Evolutionary conservation across 2,888 invertebrate species (phyloP).

Genomic region (Camponotus fellah): DNA sequence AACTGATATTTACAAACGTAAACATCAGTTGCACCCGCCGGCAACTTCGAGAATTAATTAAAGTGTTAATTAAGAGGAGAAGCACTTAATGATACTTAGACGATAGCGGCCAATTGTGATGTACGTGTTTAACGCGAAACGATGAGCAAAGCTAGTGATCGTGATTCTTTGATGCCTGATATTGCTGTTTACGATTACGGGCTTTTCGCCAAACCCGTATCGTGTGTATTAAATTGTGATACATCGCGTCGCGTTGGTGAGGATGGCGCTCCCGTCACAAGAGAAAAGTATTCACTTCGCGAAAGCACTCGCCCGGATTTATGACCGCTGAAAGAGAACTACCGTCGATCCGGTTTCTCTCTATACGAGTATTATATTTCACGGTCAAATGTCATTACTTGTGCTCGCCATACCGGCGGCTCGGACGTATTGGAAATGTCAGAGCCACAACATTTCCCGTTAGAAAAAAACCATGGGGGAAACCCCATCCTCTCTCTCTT

Average conservation of each 20-base stretch:
- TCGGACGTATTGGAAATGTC: slow-evolving; percentile 51
- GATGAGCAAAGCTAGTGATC: slow-evolving; percentile 40
- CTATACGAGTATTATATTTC: slow-evolving; percentile 59
- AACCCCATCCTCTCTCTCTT: not conserved
- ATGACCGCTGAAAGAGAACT: slow-evolving; percentile 48
- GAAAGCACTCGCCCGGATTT: slow-evolving; percentile 51
- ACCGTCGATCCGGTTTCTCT: slow-evolving; percentile 30
- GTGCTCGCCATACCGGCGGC: not conserved
- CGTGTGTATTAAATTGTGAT: slow-evolving; percentile 55
- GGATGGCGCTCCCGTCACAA: slow-evolving; percentile 23
- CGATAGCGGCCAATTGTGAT: slow-evolving; percentile 14
- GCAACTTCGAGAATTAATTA: slow-evolving; percentile 39
- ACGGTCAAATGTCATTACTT: slow-evolving; percentile 58
- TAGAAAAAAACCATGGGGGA: slow-evolving; percentile 8
- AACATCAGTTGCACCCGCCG: slow-evolving; percentile 27
- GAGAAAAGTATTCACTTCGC: slow-evolving; percentile 36
- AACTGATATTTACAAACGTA: slow-evolving; percentile 36
- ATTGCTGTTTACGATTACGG: slow-evolving; percentile 58
- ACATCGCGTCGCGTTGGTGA: slow-evolving; percentile 5
- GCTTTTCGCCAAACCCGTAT: slow-evolving; percentile 21
- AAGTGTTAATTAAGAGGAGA: slow-evolving; percentile 50
- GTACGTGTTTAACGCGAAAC: not conserved
- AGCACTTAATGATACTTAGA: slow-evolving; percentile 38
- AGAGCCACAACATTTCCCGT: slow-evolving; percentile 45
- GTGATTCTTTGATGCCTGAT: slow-evolving; percentile 54